Evolutionary conservation across 1,140 invertebrate genomes (phyloP), one percentile per base, ranked within the genome.

Genomic region (Drosophila kanapiae): DNA sequence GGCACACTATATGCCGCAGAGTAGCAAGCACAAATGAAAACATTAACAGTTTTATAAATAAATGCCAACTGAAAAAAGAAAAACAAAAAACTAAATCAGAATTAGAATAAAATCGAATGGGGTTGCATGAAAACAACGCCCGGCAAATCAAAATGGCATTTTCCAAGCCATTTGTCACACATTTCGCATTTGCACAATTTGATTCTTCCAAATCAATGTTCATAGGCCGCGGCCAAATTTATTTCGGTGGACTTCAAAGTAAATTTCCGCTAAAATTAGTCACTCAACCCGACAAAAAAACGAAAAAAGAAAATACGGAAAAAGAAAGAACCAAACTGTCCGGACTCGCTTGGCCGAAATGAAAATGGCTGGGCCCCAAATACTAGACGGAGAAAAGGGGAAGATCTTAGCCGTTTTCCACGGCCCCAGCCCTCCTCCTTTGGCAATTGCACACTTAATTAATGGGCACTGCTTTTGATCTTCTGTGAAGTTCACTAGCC

Each of bases 381-480:
- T 80, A 83, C 61, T 43, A 37, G 38, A 76, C 23, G 53, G 51
- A 54, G 16, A 63, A 59, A 31, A 33, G 57, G 62, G 61, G 80
- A 31, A 60, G 56, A 75, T 74, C 38, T 67, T 64, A 29, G 54
- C 68, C 71, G 10, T 63, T 51, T 74, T 33, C 40, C 38, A 33
- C 14, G 23, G 23, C 23, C 23, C 23, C 23, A 2, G 51, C n/a
- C 6, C 33, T 45, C 54, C 61, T 76, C n/a, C 42, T 37, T 61
- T 62, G 70, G 81, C 75, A 85, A 88, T 90, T 88, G 85, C 85
- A 85, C 85, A 90, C 85, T 88, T 88, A 88, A 88, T 88, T 88
- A 88, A 88, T 90, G 85, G 88, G 85, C 80, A 78, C 62, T 70
- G 69, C 85, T 84, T 88, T 88, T 88, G 85, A 88, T 88, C 81